Evolutionary conservation across 1,140 invertebrate genomes (phyloP).

Genomic region (Bombus turneri): DNA sequence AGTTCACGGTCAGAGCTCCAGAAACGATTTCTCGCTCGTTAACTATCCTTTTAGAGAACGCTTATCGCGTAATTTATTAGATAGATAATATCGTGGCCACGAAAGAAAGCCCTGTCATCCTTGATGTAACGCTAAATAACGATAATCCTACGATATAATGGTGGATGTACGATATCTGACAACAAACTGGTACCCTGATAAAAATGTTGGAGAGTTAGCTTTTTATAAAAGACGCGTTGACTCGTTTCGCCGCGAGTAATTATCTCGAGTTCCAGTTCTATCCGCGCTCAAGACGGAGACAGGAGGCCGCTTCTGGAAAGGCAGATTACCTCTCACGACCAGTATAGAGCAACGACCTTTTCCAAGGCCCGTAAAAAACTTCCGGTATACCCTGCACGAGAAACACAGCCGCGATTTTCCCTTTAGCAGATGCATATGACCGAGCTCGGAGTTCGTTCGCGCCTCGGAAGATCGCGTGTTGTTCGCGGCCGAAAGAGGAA

Average conservation of each 20-base stretch:
- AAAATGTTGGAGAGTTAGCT: neutral
- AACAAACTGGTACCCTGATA: neutral
- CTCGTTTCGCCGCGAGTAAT: neutral
- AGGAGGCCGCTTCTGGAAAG: constrained; percentile 3
- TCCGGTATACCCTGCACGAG: constrained; percentile 64
- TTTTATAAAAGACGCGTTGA: neutral
- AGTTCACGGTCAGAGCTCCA: neutral
- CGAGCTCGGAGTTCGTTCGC: constrained; percentile 19
- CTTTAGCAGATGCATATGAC: constrained; percentile 50
- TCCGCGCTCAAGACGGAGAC: neutral
- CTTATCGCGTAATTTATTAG: neutral
- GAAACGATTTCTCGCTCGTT: neutral
- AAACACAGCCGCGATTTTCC: constrained; percentile 60
- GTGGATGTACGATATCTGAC: neutral
- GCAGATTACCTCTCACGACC: constrained; percentile 42
- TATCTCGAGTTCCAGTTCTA: neutral
- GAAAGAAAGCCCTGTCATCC: too few species aligned
- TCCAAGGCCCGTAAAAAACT: constrained; percentile 56
- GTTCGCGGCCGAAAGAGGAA: constrained; percentile 46
- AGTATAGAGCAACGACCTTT: constrained; percentile 55
- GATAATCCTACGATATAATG: neutral
- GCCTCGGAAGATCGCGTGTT: constrained; percentile 1
- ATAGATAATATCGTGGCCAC: neutral
- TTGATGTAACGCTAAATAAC: neutral
- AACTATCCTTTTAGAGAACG: neutral